Evolutionary conservation across 2,113 vertebrate genomes (phyloP).

Genomic region (Charina bottae): DNA sequence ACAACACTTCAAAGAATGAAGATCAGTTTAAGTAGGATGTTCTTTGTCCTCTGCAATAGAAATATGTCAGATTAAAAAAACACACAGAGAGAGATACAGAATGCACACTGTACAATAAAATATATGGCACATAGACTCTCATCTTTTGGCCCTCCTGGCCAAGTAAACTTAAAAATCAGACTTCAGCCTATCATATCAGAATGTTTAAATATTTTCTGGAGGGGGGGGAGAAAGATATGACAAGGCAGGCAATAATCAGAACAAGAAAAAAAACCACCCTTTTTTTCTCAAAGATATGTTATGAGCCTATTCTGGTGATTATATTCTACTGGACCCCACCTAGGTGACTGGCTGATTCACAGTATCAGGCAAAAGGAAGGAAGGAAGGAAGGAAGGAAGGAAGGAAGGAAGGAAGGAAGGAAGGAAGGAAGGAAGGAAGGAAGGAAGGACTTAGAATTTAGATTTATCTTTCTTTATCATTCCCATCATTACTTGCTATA

Average conservation of each 20-base stretch:
- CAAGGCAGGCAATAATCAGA: background rate
- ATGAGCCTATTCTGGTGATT: background rate
- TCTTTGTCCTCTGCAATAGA: background rate
- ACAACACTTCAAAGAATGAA: background rate
- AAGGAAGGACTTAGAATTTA: background rate
- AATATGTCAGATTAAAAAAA: background rate
- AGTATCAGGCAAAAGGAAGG: background rate
- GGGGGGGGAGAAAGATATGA: background rate
- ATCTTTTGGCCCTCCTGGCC: background rate
- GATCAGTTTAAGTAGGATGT: background rate
- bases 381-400: background rate
- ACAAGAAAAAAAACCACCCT: background rate
- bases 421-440: background rate
- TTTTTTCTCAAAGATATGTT: background rate
- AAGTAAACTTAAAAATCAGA: background rate
- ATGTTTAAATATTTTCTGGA: background rate
- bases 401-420: background rate
- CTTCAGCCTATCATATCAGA: background rate
- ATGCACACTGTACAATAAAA: background rate
- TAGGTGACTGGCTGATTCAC: background rate
- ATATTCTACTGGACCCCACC: background rate
- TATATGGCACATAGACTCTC: background rate
- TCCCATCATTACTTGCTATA: background rate
- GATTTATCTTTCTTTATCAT: background rate
- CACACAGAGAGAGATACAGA: background rate